phyloP scores from a whole-genome alignment of 1,140 invertebrate species.

The Campoletis sonorensis region DNA sequence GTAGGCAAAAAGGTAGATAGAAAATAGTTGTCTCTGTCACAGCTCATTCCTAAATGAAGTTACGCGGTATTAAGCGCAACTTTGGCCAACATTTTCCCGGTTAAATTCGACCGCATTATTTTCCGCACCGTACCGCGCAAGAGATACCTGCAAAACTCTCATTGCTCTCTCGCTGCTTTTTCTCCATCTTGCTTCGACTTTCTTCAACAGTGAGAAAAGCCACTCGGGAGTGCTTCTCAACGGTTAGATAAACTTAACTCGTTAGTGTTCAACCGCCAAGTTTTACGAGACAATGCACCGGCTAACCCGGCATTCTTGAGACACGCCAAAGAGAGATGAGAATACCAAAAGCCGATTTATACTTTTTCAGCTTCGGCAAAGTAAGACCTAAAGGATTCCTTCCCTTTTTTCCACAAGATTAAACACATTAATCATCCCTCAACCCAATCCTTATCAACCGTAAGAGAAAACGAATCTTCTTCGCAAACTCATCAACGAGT shows the following conservation, averaged over 20 bases:
- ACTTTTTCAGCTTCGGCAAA: slow-evolving; percentile 13
- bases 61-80: slow-evolving; percentile 27
- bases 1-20: not conserved
- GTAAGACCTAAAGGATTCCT: not conserved
- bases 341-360: slow-evolving; percentile 25
- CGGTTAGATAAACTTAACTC: slow-evolving; percentile 36
- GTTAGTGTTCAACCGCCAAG: slow-evolving; percentile 33
- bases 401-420: slow-evolving; percentile 12
- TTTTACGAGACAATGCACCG: slow-evolving; percentile 34
- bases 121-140: slow-evolving; percentile 25
- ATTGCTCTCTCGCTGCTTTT: slow-evolving; percentile 1
- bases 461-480: not conserved
- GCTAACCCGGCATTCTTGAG: not conserved
- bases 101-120: slow-evolving; percentile 33
- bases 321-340: slow-evolving; percentile 8
- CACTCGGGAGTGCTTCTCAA: slow-evolving; percentile 30
- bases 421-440: slow-evolving; percentile 15
- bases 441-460: not conserved
- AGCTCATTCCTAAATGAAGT: slow-evolving; percentile 31
- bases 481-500: slow-evolving; percentile 8
- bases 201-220: slow-evolving; percentile 19
- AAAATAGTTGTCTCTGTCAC: slow-evolving; percentile 34
- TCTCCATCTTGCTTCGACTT: not conserved
- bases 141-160: slow-evolving; percentile 14
- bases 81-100: slow-evolving; percentile 18